phyloP scores from a whole-genome alignment of 2,888 invertebrate genomes.

The Drosophila melanosoma region DNA sequence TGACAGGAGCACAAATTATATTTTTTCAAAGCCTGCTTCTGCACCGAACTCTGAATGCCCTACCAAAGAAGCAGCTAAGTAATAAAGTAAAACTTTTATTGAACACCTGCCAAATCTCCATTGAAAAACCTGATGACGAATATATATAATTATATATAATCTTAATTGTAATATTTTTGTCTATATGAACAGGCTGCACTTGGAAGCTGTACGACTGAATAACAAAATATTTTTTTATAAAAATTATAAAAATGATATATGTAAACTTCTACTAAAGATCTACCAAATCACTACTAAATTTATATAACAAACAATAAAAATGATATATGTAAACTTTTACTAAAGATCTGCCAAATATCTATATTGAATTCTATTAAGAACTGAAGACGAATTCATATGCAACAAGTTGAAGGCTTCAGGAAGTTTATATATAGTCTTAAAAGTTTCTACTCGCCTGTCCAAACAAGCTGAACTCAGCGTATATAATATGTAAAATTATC shows the following conservation, averaged over 20 bases:
- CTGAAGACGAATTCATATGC: background rate
- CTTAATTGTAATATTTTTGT: too few species aligned
- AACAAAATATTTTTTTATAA: too few species aligned
- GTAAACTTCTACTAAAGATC: too few species aligned
- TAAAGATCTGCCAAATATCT: background rate
- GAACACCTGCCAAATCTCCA: background rate
- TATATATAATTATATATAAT: too few species aligned
- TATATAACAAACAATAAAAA: too few species aligned
- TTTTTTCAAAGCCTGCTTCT: too few species aligned
- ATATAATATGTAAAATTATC: background rate
- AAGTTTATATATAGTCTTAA: too few species aligned
- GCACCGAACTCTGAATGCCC: slow-evolving; percentile 8
- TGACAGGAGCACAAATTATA: slow-evolving; percentile 29
- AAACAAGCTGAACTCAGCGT: background rate
- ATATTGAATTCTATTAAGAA: background rate
- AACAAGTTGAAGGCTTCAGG: background rate
- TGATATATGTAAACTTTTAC: background rate
- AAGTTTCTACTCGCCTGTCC: background rate
- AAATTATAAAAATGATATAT: too few species aligned
- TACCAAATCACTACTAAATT: too few species aligned
- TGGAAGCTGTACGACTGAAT: too few species aligned
- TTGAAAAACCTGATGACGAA: too few species aligned
- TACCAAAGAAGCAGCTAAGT: background rate
- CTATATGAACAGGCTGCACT: too few species aligned
- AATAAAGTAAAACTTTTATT: background rate